Evolutionary conservation across 1,140 invertebrate genomes (phyloP).

Genomic region (Yoshiicerus persimilis): DNA sequence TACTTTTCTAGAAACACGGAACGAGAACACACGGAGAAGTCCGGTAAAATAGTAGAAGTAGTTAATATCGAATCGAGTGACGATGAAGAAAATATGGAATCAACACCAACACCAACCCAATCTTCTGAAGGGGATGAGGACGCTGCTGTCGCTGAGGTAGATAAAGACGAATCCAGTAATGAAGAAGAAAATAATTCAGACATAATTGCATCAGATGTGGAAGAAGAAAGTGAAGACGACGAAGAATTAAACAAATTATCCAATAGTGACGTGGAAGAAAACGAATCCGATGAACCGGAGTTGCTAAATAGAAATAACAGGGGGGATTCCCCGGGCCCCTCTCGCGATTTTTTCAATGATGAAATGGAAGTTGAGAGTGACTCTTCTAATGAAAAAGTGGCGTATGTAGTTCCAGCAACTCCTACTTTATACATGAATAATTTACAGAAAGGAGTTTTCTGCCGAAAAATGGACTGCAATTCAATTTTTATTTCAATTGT

Average conservation of each 20-base stretch:
- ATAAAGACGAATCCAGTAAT: too few species aligned
- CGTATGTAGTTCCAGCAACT: not conserved
- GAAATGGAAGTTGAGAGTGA: not conserved
- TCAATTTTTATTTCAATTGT: slow-evolving; percentile 8
- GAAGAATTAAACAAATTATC: not conserved
- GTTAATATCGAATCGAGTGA: too few species aligned
- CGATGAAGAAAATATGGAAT: too few species aligned
- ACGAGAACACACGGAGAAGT: too few species aligned
- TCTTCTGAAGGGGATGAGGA: too few species aligned
- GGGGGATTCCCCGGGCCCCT: not conserved
- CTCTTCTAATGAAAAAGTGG: too few species aligned
- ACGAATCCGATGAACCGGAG: not conserved
- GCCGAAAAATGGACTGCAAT: slow-evolving; percentile 6
- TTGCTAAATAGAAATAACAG: not conserved
- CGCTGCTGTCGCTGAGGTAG: too few species aligned
- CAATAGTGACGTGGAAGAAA: not conserved
- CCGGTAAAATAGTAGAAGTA: too few species aligned
- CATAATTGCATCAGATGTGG: too few species aligned
- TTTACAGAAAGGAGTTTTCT: not conserved
- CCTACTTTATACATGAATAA: not conserved
- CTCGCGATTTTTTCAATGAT: not conserved
- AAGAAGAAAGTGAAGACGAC: not conserved
- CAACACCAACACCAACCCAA: too few species aligned
- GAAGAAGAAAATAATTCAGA: too few species aligned
- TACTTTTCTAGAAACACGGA: too few species aligned